phyloP scores from a whole-genome alignment of 2,888 invertebrate genomes.

The Nezara viridula region DNA sequence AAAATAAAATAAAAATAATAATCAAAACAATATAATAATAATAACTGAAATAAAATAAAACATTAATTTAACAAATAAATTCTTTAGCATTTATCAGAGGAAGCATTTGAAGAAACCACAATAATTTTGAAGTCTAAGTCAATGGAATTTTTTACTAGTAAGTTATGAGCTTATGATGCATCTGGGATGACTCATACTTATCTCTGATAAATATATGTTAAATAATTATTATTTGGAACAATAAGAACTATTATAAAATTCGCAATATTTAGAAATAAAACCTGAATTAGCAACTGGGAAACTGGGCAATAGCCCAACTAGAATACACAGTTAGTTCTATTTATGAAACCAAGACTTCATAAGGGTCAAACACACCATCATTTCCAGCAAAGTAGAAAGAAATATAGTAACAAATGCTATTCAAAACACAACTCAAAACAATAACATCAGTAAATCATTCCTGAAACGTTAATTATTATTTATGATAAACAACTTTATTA shows the following conservation, averaged over 20 bases:
- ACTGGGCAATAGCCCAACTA: slow-evolving; percentile 42
- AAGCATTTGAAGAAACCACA: too few species aligned
- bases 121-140: neutral
- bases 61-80: neutral
- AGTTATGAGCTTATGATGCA: neutral
- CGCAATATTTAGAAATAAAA: slow-evolving; percentile 39
- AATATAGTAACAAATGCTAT: neutral
- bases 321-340: slow-evolving; percentile 55
- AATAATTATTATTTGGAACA: neutral
- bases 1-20: neutral
- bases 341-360: slow-evolving; percentile 42
- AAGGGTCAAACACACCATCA: slow-evolving; percentile 34
- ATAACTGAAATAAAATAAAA: neutral
- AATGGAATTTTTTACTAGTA: neutral
- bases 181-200: neutral
- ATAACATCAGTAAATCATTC: neutral
- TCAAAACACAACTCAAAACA: neutral
- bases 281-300: slow-evolving; percentile 9
- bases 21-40: neutral
- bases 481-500: too few species aligned
- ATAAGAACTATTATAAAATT: neutral
- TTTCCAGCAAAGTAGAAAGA: neutral
- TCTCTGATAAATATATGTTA: neutral
- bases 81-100: too few species aligned
- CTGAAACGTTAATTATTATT: neutral